A percentile compares a stretch with the other conserved stretches of the same genome.
Conservation (phyloP, 1,140 invertebrate genomes). For the Polyergus mexicanus region DNA sequence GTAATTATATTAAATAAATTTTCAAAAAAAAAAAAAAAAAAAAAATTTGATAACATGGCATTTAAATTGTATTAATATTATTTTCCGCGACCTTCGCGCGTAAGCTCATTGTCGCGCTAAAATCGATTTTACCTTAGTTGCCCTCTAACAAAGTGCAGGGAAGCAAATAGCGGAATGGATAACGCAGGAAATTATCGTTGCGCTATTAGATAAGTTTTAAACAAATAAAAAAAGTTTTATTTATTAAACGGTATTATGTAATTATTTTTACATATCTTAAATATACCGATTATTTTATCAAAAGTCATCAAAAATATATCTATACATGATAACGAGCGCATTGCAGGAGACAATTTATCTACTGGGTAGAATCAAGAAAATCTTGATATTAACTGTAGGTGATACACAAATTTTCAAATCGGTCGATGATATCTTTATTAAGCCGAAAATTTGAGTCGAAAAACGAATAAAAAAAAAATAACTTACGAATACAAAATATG, state of each 20-base stretch:
- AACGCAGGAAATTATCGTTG: constrained; percentile 26
- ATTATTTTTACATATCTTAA: not conserved
- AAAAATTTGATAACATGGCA: not conserved
- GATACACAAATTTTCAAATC: not conserved
- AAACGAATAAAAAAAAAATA: not conserved
- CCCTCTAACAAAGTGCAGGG: constrained; percentile 12
- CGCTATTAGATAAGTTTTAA: constrained; percentile 6
- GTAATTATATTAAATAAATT: constrained; percentile 13
- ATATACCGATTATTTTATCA: constrained; percentile 1
- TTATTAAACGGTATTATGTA: not conserved
- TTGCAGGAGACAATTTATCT: not conserved
- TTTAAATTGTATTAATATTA: not conserved
- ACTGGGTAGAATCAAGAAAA: not conserved
- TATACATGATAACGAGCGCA: not conserved
- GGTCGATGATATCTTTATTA: not conserved
- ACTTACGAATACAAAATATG: not conserved
- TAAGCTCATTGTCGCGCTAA: not conserved
- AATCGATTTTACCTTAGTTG: constrained; percentile 41
- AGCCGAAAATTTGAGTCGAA: not conserved
- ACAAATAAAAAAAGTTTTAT: not conserved
- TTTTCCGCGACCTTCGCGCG: not conserved
- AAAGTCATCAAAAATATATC: not conserved
- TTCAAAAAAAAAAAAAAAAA: not conserved
- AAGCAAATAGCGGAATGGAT: not conserved
- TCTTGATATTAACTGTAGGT: not conserved